Conservation (phyloP, 2,797 vertebrate genomes). For the Gephyroberyx darwinii region DNA sequence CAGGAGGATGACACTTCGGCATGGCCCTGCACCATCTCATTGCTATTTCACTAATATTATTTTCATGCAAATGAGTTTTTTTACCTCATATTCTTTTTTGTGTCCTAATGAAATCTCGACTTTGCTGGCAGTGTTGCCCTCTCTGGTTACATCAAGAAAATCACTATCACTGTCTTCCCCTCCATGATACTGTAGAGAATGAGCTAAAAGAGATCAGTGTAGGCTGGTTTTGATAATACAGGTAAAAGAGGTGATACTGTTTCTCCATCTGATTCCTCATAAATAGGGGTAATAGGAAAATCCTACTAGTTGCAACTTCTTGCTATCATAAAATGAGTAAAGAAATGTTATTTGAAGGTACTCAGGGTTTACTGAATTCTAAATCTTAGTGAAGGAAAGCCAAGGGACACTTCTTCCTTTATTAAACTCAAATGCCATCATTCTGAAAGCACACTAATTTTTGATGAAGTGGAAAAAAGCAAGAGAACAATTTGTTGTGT, state of each 20-base stretch:
- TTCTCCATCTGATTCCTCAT: constrained; percentile 22
- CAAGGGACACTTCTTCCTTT: not conserved
- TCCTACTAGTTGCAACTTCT: constrained; percentile 22
- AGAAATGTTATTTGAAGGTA: not conserved
- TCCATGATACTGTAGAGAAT: constrained; percentile 17
- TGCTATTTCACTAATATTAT: constrained; percentile 71
- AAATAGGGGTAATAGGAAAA: constrained; percentile 50
- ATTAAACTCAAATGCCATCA: not conserved
- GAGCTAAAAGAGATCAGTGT: constrained; percentile 18
- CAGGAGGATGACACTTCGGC: constrained; percentile 58
- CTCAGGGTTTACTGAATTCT: constrained; percentile 2
- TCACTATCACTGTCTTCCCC: constrained; percentile 40
- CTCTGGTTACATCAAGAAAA: constrained; percentile 39
- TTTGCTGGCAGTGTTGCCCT: constrained; percentile 36
- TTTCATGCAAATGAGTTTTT: constrained; percentile 75
- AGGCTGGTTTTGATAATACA: constrained; percentile 30
- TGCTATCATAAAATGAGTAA: constrained; percentile 14
- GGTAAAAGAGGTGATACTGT: constrained; percentile 15
- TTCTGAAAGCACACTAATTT: not conserved
- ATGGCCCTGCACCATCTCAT: constrained; percentile 63
- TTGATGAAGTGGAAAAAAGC: too few species aligned
- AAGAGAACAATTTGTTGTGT: constrained; percentile 9
- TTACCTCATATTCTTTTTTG: constrained; percentile 35
- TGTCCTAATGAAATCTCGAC: constrained; percentile 57
- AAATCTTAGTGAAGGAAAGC: not conserved